Conservation (phyloP, 2,113 vertebrate genomes). For the Bos indicus region DNA sequence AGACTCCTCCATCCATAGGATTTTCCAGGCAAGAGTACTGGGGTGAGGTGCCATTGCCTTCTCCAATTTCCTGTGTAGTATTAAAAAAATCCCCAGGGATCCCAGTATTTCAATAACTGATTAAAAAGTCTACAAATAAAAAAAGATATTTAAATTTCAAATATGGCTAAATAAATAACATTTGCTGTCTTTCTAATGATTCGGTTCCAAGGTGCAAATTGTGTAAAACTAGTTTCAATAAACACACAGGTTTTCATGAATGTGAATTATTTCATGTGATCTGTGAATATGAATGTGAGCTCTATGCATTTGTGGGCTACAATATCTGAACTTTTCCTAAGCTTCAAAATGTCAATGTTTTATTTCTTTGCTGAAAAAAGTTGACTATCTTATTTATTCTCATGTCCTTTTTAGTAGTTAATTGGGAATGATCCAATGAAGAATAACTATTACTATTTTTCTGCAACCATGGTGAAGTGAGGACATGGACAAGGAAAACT, state of each 20-base stretch:
- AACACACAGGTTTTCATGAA: accelerated
- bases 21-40: too few species aligned
- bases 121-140: background rate
- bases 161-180: background rate
- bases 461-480: accelerated
- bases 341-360: background rate
- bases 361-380: background rate
- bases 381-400: background rate
- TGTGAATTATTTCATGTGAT: background rate
- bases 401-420: background rate
- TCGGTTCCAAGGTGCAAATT: background rate
- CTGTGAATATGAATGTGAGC: background rate
- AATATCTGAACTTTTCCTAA: too few species aligned
- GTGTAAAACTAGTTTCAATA: background rate
- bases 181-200: background rate
- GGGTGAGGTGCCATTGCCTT: too few species aligned
- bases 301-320: background rate
- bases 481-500: background rate
- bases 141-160: background rate
- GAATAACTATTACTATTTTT: background rate
- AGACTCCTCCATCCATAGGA: too few species aligned
- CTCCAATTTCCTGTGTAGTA: accelerated
- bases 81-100: background rate
- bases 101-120: background rate
- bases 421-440: background rate